Base-by-base conservation (phyloP, 2,888 invertebrate genomes). In the Anaspis maculata region DNA sequence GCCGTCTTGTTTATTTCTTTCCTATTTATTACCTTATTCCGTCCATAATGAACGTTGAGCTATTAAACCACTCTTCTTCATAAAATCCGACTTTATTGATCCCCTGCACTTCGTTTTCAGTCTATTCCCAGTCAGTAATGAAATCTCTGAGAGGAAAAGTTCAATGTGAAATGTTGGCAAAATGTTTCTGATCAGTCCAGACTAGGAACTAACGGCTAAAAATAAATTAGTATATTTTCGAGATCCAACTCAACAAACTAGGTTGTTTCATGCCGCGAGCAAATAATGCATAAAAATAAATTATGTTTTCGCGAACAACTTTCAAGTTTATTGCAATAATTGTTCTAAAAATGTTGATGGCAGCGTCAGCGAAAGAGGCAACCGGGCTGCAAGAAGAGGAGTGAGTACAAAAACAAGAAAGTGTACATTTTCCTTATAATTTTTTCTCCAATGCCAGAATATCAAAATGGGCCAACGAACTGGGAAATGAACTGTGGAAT, bases 401-500 rank as follows among this genome's bases (percentile, higher is more conserved):
- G 19, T 19, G 19, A 19, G 19, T 19, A 9, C n/a, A n/a, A n/a
- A n/a, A n/a, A n/a, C n/a, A n/a, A n/a, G n/a, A n/a, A n/a, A n/a
- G n/a, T n/a, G n/a, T n/a, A n/a, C n/a, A n/a, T n/a, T 5, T 19
- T 9, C 19, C 19, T 6, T 5, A 19, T 9, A 19, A 19, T 19
- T 5, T 6, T 19, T 19, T 6, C 9, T 19, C 9, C 19, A 19
- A 5, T 19, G 5, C 19, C 5, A 19, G 19, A 9, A 19, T 19
- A 19, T 19, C 19, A 19, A 73, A 73, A 67, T 89, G 89, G 89
- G 86, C 88, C 13, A 72, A 77, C 42, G 72, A 71, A 37, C 73
- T 91, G 39, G 89, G 90, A 16, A 76, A 78, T 42, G 86, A 88
- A 56, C 66, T 90, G 45, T 86, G 82, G 79, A 74, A 77, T 51